phyloP scores from a whole-genome alignment of 2,113 vertebrate species.

The Phyllopteryx taeniolatus region DNA sequence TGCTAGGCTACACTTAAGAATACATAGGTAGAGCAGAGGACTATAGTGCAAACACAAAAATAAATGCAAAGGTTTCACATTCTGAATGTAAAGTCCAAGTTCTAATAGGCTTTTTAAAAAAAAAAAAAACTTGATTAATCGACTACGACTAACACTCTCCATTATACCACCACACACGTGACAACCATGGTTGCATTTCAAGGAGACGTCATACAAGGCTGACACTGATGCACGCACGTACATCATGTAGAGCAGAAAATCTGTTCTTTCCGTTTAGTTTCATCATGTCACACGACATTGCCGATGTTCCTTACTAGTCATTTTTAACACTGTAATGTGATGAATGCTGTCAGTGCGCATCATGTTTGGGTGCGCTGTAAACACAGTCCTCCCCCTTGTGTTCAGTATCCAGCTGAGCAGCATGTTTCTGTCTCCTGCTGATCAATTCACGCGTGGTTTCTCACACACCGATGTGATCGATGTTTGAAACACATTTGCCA shows the following conservation, averaged over 20 bases:
- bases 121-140: background rate
- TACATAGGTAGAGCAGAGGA: background rate
- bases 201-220: background rate
- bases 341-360: constrained; percentile 4
- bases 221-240: background rate
- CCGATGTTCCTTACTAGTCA: constrained; percentile 1
- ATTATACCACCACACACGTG: background rate
- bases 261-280: background rate
- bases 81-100: too few species aligned
- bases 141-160: background rate
- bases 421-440: constrained; percentile 21
- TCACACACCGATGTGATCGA: constrained; percentile 8
- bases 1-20: background rate
- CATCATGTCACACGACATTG: background rate
- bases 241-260: background rate
- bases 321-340: constrained; percentile 6
- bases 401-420: constrained; percentile 20
- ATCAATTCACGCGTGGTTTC: constrained; percentile 22
- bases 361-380: constrained; percentile 15
- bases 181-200: background rate
- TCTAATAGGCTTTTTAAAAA: background rate
- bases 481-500: constrained; percentile 10
- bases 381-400: constrained; percentile 14
- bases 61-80: too few species aligned
- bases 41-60: background rate